A percentile compares a stretch with the other conserved stretches of the same genome.
phyloP scores from a whole-genome alignment of 1,140 invertebrate genomes.

The Orius insidiosus region DNA sequence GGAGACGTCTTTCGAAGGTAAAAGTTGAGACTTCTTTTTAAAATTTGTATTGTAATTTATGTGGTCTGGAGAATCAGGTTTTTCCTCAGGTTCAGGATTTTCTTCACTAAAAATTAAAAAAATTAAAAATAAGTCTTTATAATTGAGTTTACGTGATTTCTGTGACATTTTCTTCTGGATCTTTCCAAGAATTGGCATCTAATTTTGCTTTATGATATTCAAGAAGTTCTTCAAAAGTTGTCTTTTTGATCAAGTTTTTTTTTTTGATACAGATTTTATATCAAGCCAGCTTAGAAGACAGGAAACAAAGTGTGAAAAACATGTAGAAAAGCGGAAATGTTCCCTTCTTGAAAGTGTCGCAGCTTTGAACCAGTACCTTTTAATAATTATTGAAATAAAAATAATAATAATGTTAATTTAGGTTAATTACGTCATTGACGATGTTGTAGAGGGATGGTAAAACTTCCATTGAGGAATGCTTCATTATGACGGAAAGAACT shows the following conservation, averaged over 20 bases:
- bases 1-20: constrained; percentile 31
- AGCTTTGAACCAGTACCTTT: constrained; percentile 40
- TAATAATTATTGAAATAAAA: constrained; percentile 8
- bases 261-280: constrained; percentile 8
- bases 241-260: constrained; percentile 1
- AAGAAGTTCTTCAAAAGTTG: constrained; percentile 13
- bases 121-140: neutral
- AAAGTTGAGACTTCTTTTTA: constrained; percentile 41
- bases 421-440: constrained; percentile 38
- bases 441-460: constrained; percentile 41
- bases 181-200: constrained; percentile 12
- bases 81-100: constrained; percentile 19
- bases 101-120: constrained; percentile 10
- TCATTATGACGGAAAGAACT: constrained; percentile 42
- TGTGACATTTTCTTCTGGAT: constrained; percentile 16
- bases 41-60: constrained; percentile 37
- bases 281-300: constrained; percentile 33
- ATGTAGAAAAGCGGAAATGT: constrained; percentile 36
- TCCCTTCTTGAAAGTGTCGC: constrained; percentile 32
- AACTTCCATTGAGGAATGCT: constrained; percentile 38
- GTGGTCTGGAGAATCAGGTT: constrained; percentile 32
- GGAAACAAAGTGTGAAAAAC: constrained; percentile 40
- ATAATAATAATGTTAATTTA: too few relatives aligned
- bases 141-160: constrained; percentile 12
- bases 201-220: constrained; percentile 19